Conservation (phyloP, 2,888 invertebrate species). For the Bombylius major region DNA sequence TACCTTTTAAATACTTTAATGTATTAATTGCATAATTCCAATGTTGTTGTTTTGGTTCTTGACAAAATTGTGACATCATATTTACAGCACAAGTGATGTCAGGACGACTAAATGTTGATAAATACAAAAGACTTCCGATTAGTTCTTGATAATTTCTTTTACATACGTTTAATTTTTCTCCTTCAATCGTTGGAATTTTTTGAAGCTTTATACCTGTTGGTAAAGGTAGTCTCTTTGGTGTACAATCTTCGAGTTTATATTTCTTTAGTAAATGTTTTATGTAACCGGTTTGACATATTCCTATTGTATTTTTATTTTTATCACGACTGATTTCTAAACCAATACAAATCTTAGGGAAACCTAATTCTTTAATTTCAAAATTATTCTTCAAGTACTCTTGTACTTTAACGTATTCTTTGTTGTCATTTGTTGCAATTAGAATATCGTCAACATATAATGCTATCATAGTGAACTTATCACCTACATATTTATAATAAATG, state of each 20-base stretch:
- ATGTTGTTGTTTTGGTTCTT: neutral
- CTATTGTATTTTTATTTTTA: neutral
- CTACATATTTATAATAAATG: neutral
- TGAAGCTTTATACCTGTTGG: conserved; percentile 3
- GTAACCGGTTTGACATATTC: conserved; percentile 2
- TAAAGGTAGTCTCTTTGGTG: conserved; percentile 2
- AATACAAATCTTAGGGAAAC: conserved; percentile 6
- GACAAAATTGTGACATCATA: conserved; percentile 1
- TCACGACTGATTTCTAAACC: conserved; percentile 7
- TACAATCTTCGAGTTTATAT: conserved; percentile 2
- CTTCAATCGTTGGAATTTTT: conserved; percentile 3
- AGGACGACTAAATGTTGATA: conserved; percentile 7
- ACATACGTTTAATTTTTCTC: neutral
- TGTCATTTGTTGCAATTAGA: neutral
- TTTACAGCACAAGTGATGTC: conserved; percentile 8
- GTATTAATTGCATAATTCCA: conserved; percentile 3
- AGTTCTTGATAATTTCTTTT: conserved; percentile 3
- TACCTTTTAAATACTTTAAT: conserved; percentile 1
- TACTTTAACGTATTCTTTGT: neutral
- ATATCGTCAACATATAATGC: neutral
- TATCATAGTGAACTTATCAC: neutral
- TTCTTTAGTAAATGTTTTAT: conserved; percentile 4
- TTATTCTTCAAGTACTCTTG: neutral
- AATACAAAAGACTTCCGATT: conserved; percentile 4
- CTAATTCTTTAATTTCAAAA: conserved; percentile 6